Base-by-base conservation (phyloP, 2,888 invertebrate species). In the Nephrotoma guestfalica region DNA sequence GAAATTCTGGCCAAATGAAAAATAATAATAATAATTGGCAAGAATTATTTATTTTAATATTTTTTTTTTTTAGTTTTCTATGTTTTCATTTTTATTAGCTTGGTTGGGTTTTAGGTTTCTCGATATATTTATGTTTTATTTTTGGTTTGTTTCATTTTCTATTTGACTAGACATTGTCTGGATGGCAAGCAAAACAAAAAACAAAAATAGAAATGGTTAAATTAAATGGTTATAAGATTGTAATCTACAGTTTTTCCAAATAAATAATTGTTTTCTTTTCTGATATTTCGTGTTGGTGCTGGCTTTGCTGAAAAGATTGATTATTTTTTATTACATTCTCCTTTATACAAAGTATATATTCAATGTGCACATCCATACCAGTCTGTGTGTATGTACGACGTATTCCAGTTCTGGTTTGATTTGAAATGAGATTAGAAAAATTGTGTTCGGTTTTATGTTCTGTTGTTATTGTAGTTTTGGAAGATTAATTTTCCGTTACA, bases 131-230 rank as follows among this genome's bases (percentile, higher is more conserved):
- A 71, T 71, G 30, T 71, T 71, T 71, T 13, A 41, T 84, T 41
- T 84, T 84, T 84, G 15, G 84, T 84, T 84, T 41, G 42, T 84
- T 84, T 41, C 42, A 84, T 84, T 84, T 84, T 41, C 84, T 15
- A 84, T 84, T 41, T 84, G 84, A 84, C 84, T 84, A 84, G 84
- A 84, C 84, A 84, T 41, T 41, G 84, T 84, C 84, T 84, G 84
- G 84, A 84, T 84, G 41, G 71, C 71, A 71, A 84, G n/a, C 7
- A 47, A 13, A 47, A 13, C n/a, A 47, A 47, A 47, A 13, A n/a
- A 47, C n/a, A 47, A 47, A 47, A 47, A 11, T 47, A 6, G 6
- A 84, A 84, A 41, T 84, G 84, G 84, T 41, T 84, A 84, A 84
- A 84, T 41, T 84, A 84, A 84, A 84, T 84, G 41, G 84, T 84